Base-by-base conservation (phyloP, 2,113 vertebrate genomes). In the Tragelaphus strepsiceros region DNA sequence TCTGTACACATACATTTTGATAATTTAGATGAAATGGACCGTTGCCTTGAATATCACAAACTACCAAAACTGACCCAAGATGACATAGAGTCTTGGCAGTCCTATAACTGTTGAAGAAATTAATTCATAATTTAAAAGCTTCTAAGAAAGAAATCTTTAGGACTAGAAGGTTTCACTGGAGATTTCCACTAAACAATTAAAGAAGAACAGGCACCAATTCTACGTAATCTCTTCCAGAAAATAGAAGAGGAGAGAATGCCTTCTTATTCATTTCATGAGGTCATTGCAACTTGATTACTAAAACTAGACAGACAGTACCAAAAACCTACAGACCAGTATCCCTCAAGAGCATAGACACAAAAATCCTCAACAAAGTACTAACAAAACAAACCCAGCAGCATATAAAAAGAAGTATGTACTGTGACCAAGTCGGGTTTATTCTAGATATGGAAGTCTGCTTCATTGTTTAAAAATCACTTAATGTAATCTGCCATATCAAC, bases 381-480 rank as follows among this genome's bases (percentile, higher is more conserved):
- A 35, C 54, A 92, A 71, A 95, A 95, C 64, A 96, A 80, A 91
- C 95, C 51, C 14, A 93, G 74, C 39, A 93, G 88, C 43, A 83
- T 64, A 88, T 28, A 28, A 43, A 94, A 94, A 64, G 7, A 97
- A 88, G 78, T 78, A 46, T 85, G 26, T 92, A 80, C 58, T 24
- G 24, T 84, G 56, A 85, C 49, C 13, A 16, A 53, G n/a, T 92
- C 32, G 12, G 74, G 6, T 92, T 88, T 71, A 62, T 87, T 91
- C 53, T 80, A 15, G 30, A 12, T 88, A 59, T 95, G 24, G 32
- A 91, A 77, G 19, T 12, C 28, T 43, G 51, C 61, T 56, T 96
- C 59, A 90, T 1, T 90, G 11, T 93, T 95, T 67, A 56, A 87
- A 96, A 88, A 58, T 83, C 61, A 56, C 2, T 84, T n/a, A 49